These are phyloP conservation scores for Sminthurinus aureus DNA, from an alignment of 2,888 invertebrate genomes.

Conservation along the genomic window DNA sequence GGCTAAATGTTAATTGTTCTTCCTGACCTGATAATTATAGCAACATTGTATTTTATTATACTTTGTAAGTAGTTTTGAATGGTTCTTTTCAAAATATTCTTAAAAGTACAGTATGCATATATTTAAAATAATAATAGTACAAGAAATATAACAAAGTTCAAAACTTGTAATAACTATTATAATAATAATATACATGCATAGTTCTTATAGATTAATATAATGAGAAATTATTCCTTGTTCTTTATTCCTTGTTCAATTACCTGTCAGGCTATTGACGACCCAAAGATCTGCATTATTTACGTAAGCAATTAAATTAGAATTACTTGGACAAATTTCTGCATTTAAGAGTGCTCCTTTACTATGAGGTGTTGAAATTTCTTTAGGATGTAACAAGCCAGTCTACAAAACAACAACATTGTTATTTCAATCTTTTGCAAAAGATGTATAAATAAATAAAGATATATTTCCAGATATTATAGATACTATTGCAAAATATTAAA, in stretches of 20 bases:
- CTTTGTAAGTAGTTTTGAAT: too few species aligned
- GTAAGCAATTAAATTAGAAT: slow-evolving; percentile 85
- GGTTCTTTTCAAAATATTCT: too few species aligned
- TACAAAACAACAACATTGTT: slow-evolving; percentile 48
- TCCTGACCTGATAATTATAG: slow-evolving; percentile 72
- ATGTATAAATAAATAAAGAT: too few species aligned
- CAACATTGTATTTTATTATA: too few species aligned
- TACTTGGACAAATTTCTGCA: slow-evolving; percentile 78
- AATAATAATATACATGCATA: too few species aligned
- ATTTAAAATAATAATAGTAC: too few species aligned
- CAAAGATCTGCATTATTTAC: slow-evolving; percentile 90
- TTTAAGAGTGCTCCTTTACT: slow-evolving; percentile 69
- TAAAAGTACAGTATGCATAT: too few species aligned
- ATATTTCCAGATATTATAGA: neutral
- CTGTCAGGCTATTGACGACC: slow-evolving; percentile 74
- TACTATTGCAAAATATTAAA: neutral
- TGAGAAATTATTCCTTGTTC: too few species aligned
- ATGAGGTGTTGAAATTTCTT: slow-evolving; percentile 66
- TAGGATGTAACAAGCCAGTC: slow-evolving; percentile 62
- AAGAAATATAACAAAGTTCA: too few species aligned
- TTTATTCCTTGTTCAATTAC: slow-evolving; percentile 60
- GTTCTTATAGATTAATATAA: too few species aligned
- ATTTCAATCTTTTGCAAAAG: neutral
- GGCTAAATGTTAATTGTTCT: slow-evolving; percentile 75
- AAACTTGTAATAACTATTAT: neutral